Percentiles rank a stretch among this genome's conserved stretches.
Evolutionary conservation across 2,113 vertebrate genomes (phyloP).

Genomic region (Drymodes brunneopygia): DNA sequence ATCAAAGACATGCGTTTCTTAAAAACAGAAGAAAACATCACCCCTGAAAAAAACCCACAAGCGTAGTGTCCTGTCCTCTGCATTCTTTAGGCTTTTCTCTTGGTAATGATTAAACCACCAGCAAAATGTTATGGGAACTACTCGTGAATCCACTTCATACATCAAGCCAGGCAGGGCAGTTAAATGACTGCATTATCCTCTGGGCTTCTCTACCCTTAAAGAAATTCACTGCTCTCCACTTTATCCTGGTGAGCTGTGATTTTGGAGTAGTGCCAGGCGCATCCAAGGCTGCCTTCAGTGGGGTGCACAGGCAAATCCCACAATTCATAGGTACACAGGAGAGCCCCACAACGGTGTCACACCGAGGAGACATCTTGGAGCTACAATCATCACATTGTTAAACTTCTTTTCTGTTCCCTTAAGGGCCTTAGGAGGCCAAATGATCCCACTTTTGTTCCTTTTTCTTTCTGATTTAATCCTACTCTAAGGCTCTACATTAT

Average conservation of each 20-base stretch:
- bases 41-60: constrained; percentile 59
- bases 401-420: neutral
- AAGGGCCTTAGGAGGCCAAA: constrained; percentile 10
- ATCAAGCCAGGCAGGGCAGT: constrained; percentile 80
- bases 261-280: neutral
- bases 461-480: neutral
- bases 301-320: neutral
- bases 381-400: neutral
- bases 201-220: constrained; percentile 37
- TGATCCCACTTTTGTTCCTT: neutral
- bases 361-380: neutral
- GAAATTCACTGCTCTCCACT: constrained; percentile 21
- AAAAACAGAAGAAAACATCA: constrained; percentile 54
- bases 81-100: constrained; percentile 80
- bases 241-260: neutral
- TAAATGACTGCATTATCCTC: constrained; percentile 81
- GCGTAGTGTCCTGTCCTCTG: constrained; percentile 68
- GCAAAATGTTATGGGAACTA: constrained; percentile 80
- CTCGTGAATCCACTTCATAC: constrained; percentile 81
- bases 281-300: neutral
- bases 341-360: neutral
- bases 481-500: neutral
- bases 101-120: constrained; percentile 91
- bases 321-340: accelerated
- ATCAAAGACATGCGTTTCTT: constrained; percentile 85